Base-by-base conservation (phyloP, 2,113 vertebrate genomes). In the Megaptera novaeangliae region DNA sequence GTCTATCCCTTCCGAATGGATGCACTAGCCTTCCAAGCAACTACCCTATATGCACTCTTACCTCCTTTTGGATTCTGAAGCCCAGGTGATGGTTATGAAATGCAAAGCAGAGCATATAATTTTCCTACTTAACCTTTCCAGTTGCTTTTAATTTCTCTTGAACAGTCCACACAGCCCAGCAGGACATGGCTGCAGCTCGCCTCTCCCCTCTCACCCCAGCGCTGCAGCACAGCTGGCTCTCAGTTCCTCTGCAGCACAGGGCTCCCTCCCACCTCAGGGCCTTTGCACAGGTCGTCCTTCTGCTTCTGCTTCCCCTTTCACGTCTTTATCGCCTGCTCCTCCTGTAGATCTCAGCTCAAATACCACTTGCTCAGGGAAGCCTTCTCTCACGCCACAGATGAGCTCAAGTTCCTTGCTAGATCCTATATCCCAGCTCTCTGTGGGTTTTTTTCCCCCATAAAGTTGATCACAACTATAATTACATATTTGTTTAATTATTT, bases 301-400 rank as follows among this genome's bases (percentile, higher is more conserved):
- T 13, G 46, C 86, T 77, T 49, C 23, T 44, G 61, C 93, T 97
- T 97, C 85, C 91, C 63, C 88, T 95, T 97, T 87, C 44, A 18
- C 18, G 9, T 18, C 27, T 13, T 61, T 57, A 41, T 44, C 13
- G 14, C 77, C 69, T 13, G 52, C 64, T 59, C 23, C 36, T 75
- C 63, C 49, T 31, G 80, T 39, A n/a, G 25, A 46, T 36, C 46
- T 94, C 89, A 66, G 44, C 66, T 66, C 25, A 78, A 92, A 88
- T 74, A 75, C 61, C 71, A 66, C 94, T 96, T 94, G 77, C 68
- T 49, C 63, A 39, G 92, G 63, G 68, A 96, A 41, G 41, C 44
- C 39, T 55, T 39, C 63, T 88, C 64, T 90, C 46, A 52, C 2
- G 0, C 46, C 63, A 29, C 39, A 61, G 82, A 57, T 9, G 27